These are phyloP conservation scores for Mythimna impura DNA, from an alignment of 2,888 invertebrate genomes.

Conservation along the genomic window DNA sequence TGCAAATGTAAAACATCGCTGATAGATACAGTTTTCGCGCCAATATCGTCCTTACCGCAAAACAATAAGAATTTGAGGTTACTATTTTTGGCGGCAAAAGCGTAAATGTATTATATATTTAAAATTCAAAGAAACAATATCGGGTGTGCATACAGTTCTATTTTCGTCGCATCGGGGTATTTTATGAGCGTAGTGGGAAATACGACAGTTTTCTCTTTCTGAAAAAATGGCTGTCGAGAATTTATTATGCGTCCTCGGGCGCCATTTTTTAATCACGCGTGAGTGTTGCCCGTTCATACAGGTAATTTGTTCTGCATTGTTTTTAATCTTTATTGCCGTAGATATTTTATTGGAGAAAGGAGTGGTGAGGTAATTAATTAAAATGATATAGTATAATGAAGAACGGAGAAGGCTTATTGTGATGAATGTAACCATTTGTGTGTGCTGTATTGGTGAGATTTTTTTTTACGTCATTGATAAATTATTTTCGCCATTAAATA, in stretches of 20 bases:
- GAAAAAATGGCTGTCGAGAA: conserved; percentile 73
- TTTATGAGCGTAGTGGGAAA: conserved; percentile 87
- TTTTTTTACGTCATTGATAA: background rate
- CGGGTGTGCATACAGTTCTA: conserved; percentile 85
- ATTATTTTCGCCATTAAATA: background rate
- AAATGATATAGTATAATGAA: conserved; percentile 7
- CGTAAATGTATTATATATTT: conserved; percentile 71
- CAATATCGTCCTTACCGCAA: conserved; percentile 68
- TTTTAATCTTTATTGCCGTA: conserved; percentile 54
- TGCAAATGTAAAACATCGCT: conserved; percentile 63
- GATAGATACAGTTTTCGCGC: conserved; percentile 60
- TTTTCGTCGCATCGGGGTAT: conserved; percentile 79
- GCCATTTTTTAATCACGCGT: conserved; percentile 79
- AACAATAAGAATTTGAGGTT: conserved; percentile 67
- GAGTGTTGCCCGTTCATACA: conserved; percentile 73
- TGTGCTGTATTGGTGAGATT: too few species aligned
- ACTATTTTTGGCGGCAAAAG: conserved; percentile 62
- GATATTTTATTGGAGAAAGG: conserved; percentile 60
- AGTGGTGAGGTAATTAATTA: conserved; percentile 49
- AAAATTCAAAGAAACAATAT: conserved; percentile 90
- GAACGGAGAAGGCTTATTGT: conserved; percentile 1
- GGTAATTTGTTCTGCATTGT: conserved; percentile 69
- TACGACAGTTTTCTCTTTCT: conserved; percentile 80
- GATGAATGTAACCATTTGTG: conserved; percentile 4
- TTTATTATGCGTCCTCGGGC: conserved; percentile 77